These are phyloP conservation scores for Brachionus manjavacas DNA, from an alignment of 1,140 invertebrate species.

Conservation along the genomic window DNA sequence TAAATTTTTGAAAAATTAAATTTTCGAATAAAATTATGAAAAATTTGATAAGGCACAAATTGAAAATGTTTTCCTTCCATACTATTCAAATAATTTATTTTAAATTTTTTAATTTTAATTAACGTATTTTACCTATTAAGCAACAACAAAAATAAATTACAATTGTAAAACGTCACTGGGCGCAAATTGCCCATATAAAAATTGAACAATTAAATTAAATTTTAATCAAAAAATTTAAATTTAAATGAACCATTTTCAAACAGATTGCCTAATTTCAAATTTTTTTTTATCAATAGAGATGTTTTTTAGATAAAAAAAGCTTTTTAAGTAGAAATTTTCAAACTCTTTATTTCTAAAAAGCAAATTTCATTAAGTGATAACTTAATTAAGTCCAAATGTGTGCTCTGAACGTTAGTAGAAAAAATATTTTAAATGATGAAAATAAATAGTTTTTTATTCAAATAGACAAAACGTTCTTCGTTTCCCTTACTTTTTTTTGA, in stretches of 20 bases:
- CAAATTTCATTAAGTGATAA: neutral
- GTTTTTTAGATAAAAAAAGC: neutral
- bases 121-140: no score
- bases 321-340: neutral
- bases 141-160: neutral
- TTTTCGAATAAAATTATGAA: neutral
- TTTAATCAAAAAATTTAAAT: neutral
- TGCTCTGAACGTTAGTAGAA: neutral
- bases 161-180: neutral
- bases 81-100: no score
- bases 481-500: neutral
- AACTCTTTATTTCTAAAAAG: neutral
- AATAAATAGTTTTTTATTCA: neutral
- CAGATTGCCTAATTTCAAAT: neutral
- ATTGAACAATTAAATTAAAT: neutral
- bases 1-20: neutral
- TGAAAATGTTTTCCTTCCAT: neutral
- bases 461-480: neutral
- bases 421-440: neutral
- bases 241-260: neutral
- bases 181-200: neutral
- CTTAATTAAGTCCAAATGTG: neutral
- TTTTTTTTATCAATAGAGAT: neutral
- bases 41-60: neutral
- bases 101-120: no score